Conservation (phyloP, 2,888 invertebrate genomes). For the Cheiracanthium punctorium region DNA sequence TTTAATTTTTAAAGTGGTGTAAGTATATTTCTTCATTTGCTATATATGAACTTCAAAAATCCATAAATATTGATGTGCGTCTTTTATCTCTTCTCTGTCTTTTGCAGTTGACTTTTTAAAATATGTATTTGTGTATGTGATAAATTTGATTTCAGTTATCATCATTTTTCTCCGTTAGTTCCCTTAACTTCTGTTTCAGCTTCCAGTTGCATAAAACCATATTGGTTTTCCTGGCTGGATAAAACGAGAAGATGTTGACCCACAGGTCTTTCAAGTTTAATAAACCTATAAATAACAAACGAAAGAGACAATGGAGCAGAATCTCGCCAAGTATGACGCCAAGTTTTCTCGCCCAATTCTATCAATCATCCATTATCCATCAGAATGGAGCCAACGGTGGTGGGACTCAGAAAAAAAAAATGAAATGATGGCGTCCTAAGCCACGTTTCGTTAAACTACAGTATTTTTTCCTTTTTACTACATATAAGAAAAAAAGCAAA, state of each 20-base stretch:
- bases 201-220: constrained; percentile 68
- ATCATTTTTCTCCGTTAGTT: not conserved
- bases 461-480: constrained; percentile 69
- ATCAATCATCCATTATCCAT: constrained; percentile 53
- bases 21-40: too few relatives aligned
- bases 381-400: constrained; percentile 53
- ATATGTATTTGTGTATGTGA: too few relatives aligned
- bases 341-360: constrained; percentile 66
- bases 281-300: constrained; percentile 55
- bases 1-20: too few relatives aligned
- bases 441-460: constrained; percentile 58
- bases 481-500: constrained; percentile 22
- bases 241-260: constrained; percentile 42
- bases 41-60: too few relatives aligned
- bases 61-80: too few relatives aligned
- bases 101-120: too few relatives aligned
- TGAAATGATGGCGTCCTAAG: constrained; percentile 30
- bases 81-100: too few relatives aligned
- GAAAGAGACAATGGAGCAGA: constrained; percentile 62
- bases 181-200: constrained; percentile 46
- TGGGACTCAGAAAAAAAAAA: constrained; percentile 22
- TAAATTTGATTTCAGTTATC: too few relatives aligned
- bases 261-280: constrained; percentile 69
- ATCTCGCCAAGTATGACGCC: constrained; percentile 64
- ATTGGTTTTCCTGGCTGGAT: constrained; percentile 66